These are phyloP conservation scores for Hymenopus coronatus DNA, from an alignment of 2,888 invertebrate species.

Conservation along the genomic window DNA sequence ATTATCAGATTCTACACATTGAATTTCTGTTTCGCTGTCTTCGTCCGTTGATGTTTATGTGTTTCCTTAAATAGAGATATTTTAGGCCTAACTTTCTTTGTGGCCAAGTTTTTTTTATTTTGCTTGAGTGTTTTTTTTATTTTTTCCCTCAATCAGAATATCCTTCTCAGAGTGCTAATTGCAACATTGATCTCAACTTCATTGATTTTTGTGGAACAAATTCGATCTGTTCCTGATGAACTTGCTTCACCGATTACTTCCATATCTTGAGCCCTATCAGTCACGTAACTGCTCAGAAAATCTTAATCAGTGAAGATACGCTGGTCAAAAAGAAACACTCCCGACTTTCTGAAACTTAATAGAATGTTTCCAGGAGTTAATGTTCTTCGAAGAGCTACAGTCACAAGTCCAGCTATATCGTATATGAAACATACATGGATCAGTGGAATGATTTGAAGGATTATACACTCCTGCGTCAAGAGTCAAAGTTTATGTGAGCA, in stretches of 20 bases:
- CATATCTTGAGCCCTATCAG: slow-evolving; percentile 31
- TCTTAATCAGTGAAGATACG: slow-evolving; percentile 41
- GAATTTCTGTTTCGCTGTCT: too few species aligned
- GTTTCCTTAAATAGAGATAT: too few species aligned
- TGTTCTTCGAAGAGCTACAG: slow-evolving; percentile 40
- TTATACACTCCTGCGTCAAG: slow-evolving; percentile 34
- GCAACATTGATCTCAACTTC: too few species aligned
- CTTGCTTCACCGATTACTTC: not conserved
- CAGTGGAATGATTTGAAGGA: slow-evolving; percentile 38
- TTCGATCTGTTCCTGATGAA: too few species aligned
- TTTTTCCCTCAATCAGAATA: too few species aligned
- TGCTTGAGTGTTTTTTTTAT: too few species aligned
- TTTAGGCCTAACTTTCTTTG: too few species aligned
- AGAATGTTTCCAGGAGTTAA: slow-evolving; percentile 43
- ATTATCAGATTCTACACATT: too few species aligned
- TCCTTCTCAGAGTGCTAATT: too few species aligned
- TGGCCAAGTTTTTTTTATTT: too few species aligned
- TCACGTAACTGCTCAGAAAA: slow-evolving; percentile 39
- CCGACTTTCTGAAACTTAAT: slow-evolving; percentile 41
- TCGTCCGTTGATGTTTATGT: too few species aligned
- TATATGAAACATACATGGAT: slow-evolving; percentile 44
- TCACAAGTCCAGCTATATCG: slow-evolving; percentile 43
- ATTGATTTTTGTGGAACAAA: too few species aligned
- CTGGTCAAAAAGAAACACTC: slow-evolving; percentile 42
- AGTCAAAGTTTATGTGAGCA: slow-evolving; percentile 43